Conservation (phyloP, 2,888 invertebrate genomes). For the Drosophila rubida region DNA sequence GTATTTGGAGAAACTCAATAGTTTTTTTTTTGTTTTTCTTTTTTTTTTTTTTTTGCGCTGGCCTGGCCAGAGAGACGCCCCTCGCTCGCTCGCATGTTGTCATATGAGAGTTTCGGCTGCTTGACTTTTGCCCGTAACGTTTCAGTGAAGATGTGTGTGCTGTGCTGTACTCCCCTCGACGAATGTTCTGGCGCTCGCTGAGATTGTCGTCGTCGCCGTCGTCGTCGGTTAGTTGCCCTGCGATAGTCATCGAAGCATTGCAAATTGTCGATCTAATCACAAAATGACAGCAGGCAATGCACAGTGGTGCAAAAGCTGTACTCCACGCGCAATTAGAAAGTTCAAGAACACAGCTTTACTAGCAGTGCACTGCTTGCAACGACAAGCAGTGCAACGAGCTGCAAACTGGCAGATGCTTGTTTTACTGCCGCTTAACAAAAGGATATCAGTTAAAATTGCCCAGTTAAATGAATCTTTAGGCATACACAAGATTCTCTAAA, state of each 20-base stretch:
- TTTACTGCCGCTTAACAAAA: neutral
- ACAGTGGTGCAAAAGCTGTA: conserved; percentile 33
- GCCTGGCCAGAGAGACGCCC: conserved; percentile 3
- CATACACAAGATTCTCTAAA: neutral
- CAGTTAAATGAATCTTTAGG: too few species aligned
- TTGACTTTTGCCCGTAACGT: conserved; percentile 77
- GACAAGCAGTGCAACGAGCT: neutral
- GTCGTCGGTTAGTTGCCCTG: conserved; percentile 50
- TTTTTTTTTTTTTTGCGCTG: neutral
- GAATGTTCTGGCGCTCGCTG: conserved; percentile 50
- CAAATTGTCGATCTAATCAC: conserved; percentile 80
- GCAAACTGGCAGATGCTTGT: neutral
- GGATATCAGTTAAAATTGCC: too few species aligned
- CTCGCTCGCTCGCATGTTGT: neutral
- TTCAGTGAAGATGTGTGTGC: conserved; percentile 69
- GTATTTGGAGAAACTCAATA: conserved; percentile 59
- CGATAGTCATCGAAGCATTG: conserved; percentile 81
- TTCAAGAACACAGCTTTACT: neutral
- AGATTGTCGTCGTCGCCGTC: neutral
- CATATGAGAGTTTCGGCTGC: conserved; percentile 52
- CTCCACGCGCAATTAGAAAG: neutral
- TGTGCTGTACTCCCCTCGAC: conserved; percentile 4
- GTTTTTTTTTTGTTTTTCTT: too few species aligned
- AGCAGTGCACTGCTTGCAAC: neutral
- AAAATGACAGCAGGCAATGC: conserved; percentile 26